A percentile compares a stretch with the other conserved stretches of the same genome.
Evolutionary conservation across 2,797 vertebrate species (phyloP).

Genomic region (Myiotriccus ornatus): DNA sequence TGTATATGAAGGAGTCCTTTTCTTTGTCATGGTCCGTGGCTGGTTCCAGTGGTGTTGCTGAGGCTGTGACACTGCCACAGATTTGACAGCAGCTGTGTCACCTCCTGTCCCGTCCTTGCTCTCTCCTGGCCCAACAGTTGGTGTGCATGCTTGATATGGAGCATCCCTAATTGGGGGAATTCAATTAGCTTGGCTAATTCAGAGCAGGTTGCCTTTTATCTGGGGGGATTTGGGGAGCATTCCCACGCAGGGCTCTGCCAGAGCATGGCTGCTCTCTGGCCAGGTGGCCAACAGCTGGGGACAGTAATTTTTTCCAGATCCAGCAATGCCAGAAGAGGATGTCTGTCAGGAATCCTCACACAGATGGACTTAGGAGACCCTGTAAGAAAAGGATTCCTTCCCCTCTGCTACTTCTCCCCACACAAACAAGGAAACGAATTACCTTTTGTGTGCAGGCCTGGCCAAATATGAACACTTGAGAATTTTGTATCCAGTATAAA

Average conservation of each 20-base stretch:
- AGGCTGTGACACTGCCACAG: neutral
- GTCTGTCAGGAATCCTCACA: neutral
- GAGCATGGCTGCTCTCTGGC: neutral
- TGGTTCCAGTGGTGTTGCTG: neutral
- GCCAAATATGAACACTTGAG: neutral
- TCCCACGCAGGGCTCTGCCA: neutral
- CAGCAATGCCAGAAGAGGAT: neutral
- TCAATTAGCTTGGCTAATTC: slow-evolving; percentile 1
- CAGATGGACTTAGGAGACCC: neutral
- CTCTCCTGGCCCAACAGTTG: neutral
- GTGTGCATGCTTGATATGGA: neutral
- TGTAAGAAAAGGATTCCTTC: neutral
- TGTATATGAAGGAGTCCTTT: neutral
- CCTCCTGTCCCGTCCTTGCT: neutral
- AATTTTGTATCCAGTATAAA: neutral
- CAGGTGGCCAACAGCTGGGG: slow-evolving; percentile 39
- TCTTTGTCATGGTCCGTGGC: fast-evolving
- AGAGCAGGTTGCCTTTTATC: slow-evolving; percentile 14
- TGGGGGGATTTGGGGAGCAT: neutral
- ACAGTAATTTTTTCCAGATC: slow-evolving; percentile 48
- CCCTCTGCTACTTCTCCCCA: neutral
- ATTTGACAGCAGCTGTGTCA: neutral
- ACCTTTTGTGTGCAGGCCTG: neutral
- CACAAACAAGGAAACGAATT: neutral
- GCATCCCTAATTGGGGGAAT: neutral